A percentile compares a stretch with the other conserved stretches of the same genome.
Evolutionary conservation across 2,113 vertebrate genomes (phyloP).

Genomic region (Crypturellus undulatus): DNA sequence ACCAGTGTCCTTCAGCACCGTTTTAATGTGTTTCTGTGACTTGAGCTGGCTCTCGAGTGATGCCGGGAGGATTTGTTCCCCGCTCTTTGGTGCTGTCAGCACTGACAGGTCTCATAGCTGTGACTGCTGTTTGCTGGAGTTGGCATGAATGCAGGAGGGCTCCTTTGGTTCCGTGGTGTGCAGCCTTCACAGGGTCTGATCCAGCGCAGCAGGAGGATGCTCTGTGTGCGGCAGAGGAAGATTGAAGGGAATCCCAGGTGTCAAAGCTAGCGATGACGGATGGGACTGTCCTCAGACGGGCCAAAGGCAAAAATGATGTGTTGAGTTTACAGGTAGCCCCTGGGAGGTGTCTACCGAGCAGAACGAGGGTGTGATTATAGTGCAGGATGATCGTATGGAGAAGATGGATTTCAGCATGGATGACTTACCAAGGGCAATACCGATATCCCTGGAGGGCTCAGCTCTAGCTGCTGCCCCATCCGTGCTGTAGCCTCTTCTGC

Average conservation of each 20-base stretch:
- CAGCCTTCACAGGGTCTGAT: accelerated
- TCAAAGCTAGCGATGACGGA: background rate
- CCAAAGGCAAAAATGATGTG: background rate
- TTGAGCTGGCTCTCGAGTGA: background rate
- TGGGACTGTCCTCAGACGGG: accelerated
- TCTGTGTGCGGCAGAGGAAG: background rate
- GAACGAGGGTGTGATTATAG: background rate
- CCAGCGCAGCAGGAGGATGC: background rate
- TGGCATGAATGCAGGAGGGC: accelerated
- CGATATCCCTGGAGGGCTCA: background rate
- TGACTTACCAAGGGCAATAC: background rate
- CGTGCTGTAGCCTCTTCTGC: background rate
- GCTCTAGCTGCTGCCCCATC: background rate
- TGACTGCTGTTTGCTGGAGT: accelerated
- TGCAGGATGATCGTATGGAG: background rate
- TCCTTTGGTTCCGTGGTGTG: background rate
- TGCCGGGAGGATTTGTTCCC: background rate
- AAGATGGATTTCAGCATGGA: background rate
- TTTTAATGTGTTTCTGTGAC: background rate
- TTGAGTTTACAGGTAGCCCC: background rate
- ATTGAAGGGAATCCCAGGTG: background rate
- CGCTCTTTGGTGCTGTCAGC: accelerated
- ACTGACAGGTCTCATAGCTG: background rate
- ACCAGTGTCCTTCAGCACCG: too few species aligned
- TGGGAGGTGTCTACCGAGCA: background rate